A percentile compares a stretch with the other conserved stretches of the same genome.
phyloP scores from a whole-genome alignment of 2,113 vertebrate species.

The Stegostoma tigrinum region DNA sequence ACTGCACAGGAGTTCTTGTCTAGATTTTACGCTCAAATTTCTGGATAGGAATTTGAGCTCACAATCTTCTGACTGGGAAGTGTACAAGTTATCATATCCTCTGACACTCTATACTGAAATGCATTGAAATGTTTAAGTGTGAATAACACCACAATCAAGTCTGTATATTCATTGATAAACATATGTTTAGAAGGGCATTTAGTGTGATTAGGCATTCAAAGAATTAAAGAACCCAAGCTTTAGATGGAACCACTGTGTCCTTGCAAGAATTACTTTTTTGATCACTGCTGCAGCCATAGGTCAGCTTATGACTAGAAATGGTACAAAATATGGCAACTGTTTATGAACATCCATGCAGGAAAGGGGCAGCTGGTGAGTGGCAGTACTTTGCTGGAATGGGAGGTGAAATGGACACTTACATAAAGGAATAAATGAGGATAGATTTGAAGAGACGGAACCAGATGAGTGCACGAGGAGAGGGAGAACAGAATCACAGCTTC shows the following conservation, averaged over 20 bases:
- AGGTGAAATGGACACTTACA: background rate
- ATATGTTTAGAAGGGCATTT: background rate
- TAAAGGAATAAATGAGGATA: background rate
- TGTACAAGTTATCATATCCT: background rate
- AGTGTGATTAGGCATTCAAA: background rate
- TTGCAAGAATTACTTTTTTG: background rate
- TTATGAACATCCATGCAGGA: background rate
- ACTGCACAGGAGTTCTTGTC: background rate
- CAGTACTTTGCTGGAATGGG: background rate
- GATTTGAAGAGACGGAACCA: background rate
- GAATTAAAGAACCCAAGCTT: background rate
- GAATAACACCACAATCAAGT: background rate
- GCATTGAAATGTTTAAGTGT: too few relatives aligned
- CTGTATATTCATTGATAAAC: background rate
- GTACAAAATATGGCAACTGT: background rate
- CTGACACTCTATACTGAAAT: background rate
- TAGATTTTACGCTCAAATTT: background rate
- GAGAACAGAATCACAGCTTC: background rate
- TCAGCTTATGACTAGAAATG: background rate
- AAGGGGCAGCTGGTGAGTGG: background rate
- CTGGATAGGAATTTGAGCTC: background rate
- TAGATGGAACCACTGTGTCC: background rate
- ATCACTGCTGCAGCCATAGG: background rate
- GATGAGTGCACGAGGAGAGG: background rate
- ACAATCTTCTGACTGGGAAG: background rate